These are phyloP conservation scores for Drosophila erecta DNA, from an alignment of 1,140 invertebrate species.

Conservation along the genomic window DNA sequence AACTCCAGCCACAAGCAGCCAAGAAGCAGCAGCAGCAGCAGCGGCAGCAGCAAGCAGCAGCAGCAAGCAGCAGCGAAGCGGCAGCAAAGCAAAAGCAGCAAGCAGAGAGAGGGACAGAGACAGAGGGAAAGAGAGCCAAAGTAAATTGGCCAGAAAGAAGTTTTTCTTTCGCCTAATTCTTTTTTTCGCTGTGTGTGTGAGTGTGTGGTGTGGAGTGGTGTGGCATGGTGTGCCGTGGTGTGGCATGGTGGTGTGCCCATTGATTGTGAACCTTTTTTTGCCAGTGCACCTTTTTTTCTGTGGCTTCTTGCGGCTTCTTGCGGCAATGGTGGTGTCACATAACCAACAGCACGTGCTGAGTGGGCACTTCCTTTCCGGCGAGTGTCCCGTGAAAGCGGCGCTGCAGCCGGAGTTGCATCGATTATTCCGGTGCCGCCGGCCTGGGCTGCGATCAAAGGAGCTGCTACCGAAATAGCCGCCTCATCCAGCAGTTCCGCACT, in stretches of 20 bases:
- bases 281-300: constrained; percentile 51
- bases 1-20: constrained; percentile 42
- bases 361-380: neutral
- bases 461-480: constrained; percentile 47
- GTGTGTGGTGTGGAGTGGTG: neutral
- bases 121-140: constrained; percentile 28
- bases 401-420: constrained; percentile 27
- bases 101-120: constrained; percentile 6
- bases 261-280: constrained; percentile 29
- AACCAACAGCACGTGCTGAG: constrained; percentile 38
- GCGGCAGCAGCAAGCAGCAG: neutral
- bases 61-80: constrained; percentile 28
- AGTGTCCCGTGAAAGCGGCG: neutral
- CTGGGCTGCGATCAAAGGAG: constrained; percentile 8
- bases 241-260: neutral
- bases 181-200: constrained; percentile 19
- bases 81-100: constrained; percentile 33
- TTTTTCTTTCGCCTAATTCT: constrained; percentile 22
- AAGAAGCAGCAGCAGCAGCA: constrained; percentile 28
- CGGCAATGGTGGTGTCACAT: constrained; percentile 66
- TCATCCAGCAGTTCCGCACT: constrained; percentile 55
- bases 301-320: constrained; percentile 61
- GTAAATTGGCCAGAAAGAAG: constrained; percentile 40
- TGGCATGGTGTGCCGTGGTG: too few relatives aligned
- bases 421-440: neutral